Evolutionary conservation across 2,113 vertebrate species (phyloP).

Genomic region (Motacilla tschutschensis): DNA sequence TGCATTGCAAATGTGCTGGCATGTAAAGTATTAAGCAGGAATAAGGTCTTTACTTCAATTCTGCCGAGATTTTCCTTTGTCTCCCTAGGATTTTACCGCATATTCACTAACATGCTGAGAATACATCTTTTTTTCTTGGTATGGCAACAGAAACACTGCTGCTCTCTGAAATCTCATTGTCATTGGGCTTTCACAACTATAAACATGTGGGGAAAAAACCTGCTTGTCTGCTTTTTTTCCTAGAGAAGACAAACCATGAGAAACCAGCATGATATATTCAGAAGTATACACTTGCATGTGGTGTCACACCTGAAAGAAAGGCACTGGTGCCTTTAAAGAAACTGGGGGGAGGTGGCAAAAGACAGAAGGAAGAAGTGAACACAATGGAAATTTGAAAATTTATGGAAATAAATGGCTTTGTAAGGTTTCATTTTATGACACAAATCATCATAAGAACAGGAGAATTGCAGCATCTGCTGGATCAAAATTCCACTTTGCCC

Average conservation of each 20-base stretch:
- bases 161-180: not conserved
- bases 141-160: conserved; percentile 7
- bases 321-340: not conserved
- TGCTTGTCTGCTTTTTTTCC: not conserved
- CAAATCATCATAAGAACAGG: not conserved
- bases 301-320: not conserved
- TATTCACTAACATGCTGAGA: conserved; percentile 23
- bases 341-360: accelerated
- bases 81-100: conserved; percentile 5
- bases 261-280: not conserved
- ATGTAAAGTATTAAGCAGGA: not conserved
- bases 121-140: conserved; percentile 9
- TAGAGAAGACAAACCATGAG: not conserved
- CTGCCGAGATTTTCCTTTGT: not conserved
- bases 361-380: not conserved
- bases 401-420: not conserved
- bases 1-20: not conserved
- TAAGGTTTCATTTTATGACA: not conserved
- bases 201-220: not conserved
- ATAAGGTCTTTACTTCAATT: not conserved
- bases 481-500: not conserved
- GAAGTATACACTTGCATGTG: not conserved
- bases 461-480: not conserved
- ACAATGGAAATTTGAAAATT: not conserved
- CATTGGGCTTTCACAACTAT: not conserved